A percentile compares a stretch with the other conserved stretches of the same genome.
These are phyloP conservation scores for Penaeus japonicus DNA, from an alignment of 1,140 invertebrate genomes.

Conservation along the genomic window DNA sequence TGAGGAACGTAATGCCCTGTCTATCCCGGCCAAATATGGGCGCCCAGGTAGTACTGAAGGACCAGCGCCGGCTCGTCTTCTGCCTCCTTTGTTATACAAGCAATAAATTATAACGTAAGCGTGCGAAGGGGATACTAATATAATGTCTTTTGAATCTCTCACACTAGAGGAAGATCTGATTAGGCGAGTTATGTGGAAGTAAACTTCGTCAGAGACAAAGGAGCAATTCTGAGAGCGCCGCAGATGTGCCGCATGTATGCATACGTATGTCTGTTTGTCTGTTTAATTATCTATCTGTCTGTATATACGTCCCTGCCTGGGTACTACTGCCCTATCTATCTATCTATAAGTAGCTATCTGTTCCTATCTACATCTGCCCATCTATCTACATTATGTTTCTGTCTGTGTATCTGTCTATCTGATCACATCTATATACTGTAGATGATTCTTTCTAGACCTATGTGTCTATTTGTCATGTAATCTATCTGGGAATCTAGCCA, in stretches of 20 bases:
- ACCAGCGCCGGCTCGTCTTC: neutral
- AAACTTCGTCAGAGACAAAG: too few relatives aligned
- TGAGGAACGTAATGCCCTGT: slow-evolving; percentile 10
- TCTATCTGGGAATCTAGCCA: too few relatives aligned
- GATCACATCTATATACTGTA: neutral
- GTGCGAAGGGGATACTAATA: slow-evolving; percentile 51
- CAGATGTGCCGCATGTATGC: too few relatives aligned
- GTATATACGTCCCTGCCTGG: neutral
- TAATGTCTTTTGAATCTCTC: slow-evolving; percentile 46
- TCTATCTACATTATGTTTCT: neutral
- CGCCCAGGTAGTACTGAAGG: slow-evolving; percentile 41
- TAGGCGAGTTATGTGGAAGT: too few relatives aligned
- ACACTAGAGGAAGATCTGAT: too few relatives aligned
- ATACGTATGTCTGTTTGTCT: neutral
- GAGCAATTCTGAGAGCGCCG: too few relatives aligned
- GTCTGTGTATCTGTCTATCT: neutral
- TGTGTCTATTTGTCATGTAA: too few relatives aligned
- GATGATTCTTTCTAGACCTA: too few relatives aligned
- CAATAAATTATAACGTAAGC: slow-evolving; percentile 55
- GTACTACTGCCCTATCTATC: too few relatives aligned
- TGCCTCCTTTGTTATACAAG: slow-evolving; percentile 50
- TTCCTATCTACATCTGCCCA: neutral
- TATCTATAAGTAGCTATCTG: neutral
- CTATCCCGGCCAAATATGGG: slow-evolving; percentile 32
- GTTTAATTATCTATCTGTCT: neutral